phyloP scores from a whole-genome alignment of 2,113 vertebrate species.

The Tragulus kanchil region DNA sequence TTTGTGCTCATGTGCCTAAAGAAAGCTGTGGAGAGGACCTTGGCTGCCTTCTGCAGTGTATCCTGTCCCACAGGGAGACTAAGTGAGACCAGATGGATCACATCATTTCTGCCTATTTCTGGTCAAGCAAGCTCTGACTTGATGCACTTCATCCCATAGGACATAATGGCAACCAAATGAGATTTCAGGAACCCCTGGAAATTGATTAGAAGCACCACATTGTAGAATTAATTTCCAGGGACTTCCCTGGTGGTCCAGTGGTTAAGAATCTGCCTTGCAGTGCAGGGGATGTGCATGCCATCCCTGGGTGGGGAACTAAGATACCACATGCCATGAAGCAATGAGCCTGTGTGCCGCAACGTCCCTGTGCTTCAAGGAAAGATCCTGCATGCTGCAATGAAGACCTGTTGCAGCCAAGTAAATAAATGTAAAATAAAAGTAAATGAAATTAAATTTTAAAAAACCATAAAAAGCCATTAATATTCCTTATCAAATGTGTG shows the following conservation, averaged over 20 bases:
- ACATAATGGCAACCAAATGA: neutral
- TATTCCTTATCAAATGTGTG: neutral
- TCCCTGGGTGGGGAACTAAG: neutral
- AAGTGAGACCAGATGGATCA: neutral
- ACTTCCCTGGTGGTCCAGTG: neutral
- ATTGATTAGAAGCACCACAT: neutral
- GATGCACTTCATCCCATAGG: no score
- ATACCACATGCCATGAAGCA: fast-evolving
- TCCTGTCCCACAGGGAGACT: neutral
- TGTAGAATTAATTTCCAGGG: neutral
- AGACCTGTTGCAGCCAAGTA: neutral
- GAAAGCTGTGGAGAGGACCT: neutral
- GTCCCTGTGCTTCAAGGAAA: neutral
- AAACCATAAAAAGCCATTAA: neutral
- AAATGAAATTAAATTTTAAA: neutral
- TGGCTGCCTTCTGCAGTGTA: neutral
- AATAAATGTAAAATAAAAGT: neutral
- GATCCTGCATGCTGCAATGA: neutral
- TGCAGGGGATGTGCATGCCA: neutral
- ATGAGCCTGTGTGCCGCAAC: neutral
- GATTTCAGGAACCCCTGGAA: neutral
- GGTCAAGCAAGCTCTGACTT: neutral
- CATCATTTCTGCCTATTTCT: neutral
- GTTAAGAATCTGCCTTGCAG: neutral
- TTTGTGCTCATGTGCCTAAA: neutral